Evolutionary conservation across 1,140 invertebrate species (phyloP).

Genomic region (Trypoxylus dichotomus): DNA sequence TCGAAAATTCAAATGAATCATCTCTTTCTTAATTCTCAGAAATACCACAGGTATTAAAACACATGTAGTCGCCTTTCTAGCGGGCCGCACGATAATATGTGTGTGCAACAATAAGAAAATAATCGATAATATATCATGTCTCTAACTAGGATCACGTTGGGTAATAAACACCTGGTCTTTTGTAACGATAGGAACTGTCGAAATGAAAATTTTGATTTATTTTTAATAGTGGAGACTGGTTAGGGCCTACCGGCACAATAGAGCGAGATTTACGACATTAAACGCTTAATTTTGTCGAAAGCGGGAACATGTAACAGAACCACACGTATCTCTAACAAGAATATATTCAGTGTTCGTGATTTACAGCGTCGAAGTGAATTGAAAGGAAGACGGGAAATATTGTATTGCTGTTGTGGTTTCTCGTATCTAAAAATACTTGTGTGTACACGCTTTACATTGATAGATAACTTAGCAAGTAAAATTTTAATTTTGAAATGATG

Average conservation of each 20-base stretch:
- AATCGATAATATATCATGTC: background rate
- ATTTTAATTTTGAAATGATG: too few relatives aligned
- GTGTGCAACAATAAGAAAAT: background rate
- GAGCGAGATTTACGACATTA: slow-evolving; percentile 7
- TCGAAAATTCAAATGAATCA: too few relatives aligned
- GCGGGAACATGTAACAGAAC: background rate
- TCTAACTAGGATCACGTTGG: background rate
- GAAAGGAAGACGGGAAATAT: background rate
- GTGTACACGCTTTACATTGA: too few relatives aligned
- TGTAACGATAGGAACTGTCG: background rate
- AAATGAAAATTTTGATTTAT: slow-evolving; percentile 4
- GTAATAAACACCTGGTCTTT: slow-evolving; percentile 20
- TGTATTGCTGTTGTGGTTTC: background rate
- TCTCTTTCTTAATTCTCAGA: background rate
- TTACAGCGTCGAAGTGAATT: background rate
- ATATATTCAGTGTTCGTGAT: background rate
- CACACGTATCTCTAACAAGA: background rate
- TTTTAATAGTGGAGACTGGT: slow-evolving; percentile 1
- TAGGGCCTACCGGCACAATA: background rate
- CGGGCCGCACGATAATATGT: background rate
- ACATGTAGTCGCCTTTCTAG: background rate
- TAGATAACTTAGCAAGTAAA: too few relatives aligned
- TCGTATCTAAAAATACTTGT: too few relatives aligned
- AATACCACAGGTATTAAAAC: too few relatives aligned
- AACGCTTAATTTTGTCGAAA: slow-evolving; percentile 18